Evolutionary conservation across 2,113 vertebrate genomes (phyloP), one percentile per base, ranked within the genome.

Genomic region (Synchiropus splendidus): DNA sequence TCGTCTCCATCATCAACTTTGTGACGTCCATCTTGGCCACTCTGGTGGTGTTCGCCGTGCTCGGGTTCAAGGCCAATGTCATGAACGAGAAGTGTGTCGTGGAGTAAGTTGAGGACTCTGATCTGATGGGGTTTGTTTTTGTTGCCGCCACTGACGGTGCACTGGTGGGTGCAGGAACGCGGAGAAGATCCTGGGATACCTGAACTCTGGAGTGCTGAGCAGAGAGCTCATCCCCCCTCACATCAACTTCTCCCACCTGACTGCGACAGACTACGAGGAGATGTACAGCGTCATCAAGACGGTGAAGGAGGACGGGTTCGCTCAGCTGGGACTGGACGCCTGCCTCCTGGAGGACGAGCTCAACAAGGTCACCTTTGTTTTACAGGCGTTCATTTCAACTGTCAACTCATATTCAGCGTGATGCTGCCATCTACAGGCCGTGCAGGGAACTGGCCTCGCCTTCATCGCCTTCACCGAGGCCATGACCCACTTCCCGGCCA

Each of bases 401-500:
- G 33, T 10, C 33, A 35, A 35, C 5, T 35, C n/a, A n/a, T 27
- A 27, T 27, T 27, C 21, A 27, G 8, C 4, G 21, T 8, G 4
- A 27, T 27, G 21, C 21, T 8, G 4, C 21, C 21, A 8, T 27
- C 21, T 27, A 4, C 78, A 99, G 95, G 88, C 95, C 0, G 95
- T 97, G 61, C 95, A 99, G 75, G 95, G 95, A 30, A 99, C 95
- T 1, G 95, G 95, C 40, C 72, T 99, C 80, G 95, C 95, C n/a
- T 99, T 99, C 72, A 99, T 99, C 1, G 93, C 95, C 61, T 99
- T 99, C 85, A 99, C 95, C 0, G 95, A 99, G 77, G 95, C 95
- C 70, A 98, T 99, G 93, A 98, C 94, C 0, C 94, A 98, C 65
- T 99, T 99, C 58, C 95, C 95, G 0, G 93, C 81, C 35, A 97